Conservation (phyloP, 92 coral and sea anemone species). For the Nematostella vectensis region DNA sequence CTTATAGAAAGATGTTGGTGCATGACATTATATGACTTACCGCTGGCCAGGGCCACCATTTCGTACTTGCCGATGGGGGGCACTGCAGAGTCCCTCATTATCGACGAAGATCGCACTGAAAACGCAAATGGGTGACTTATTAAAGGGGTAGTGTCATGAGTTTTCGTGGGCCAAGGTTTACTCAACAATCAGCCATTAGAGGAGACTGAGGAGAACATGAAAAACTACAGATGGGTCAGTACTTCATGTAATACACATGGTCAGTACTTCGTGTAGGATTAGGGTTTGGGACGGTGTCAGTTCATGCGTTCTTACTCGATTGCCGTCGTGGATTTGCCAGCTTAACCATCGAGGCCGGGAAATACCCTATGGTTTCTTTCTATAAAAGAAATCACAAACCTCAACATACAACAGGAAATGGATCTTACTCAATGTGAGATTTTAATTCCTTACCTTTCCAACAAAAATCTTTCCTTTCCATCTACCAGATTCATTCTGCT, state of each 20-base stretch:
- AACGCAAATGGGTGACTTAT: no score
- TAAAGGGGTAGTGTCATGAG: neutral
- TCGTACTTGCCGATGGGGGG: slow-evolving; percentile 57
- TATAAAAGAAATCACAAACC: slow-evolving; percentile 5
- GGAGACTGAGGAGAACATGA: neutral
- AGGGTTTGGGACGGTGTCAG: no score
- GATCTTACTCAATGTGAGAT: no score
- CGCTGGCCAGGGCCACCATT: slow-evolving; percentile 65
- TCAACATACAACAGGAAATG: neutral
- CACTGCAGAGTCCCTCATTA: slow-evolving; percentile 43
- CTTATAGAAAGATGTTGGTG: no score
- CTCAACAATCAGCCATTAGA: neutral
- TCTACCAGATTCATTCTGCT: slow-evolving; percentile 67
- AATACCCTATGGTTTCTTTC: slow-evolving; percentile 72
- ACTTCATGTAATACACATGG: no score
- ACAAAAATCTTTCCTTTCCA: slow-evolving; percentile 76
- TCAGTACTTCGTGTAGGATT: no score
- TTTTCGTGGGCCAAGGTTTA: neutral
- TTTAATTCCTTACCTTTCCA: neutral
- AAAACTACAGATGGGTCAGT: no score
- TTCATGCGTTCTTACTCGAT: slow-evolving; percentile 4
- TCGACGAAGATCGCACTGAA: neutral
- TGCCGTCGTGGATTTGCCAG: slow-evolving; percentile 29
- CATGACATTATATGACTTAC: no score
- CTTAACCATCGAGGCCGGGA: slow-evolving; percentile 73